phyloP scores from a whole-genome alignment of 2,797 vertebrate species.

The Micrastur ruficollis region DNA sequence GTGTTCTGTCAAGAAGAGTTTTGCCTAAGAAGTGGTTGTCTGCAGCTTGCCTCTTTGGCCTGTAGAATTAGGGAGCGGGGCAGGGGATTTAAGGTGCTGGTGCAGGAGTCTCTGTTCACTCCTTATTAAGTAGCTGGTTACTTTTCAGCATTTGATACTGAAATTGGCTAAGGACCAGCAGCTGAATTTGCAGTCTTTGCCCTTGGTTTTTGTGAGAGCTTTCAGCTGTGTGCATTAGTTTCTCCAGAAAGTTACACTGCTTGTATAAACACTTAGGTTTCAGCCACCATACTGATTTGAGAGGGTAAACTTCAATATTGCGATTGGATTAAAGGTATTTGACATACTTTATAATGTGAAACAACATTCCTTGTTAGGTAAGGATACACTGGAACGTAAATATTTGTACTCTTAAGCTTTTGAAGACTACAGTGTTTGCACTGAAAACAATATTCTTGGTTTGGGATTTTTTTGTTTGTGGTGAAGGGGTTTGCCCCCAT shows the following conservation, averaged over 20 bases:
- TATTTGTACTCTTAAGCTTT: constrained; percentile 51
- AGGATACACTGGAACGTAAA: constrained; percentile 57
- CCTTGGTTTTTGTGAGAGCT: background rate
- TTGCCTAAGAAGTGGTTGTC: background rate
- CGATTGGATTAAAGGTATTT: constrained; percentile 34
- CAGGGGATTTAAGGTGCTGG: background rate
- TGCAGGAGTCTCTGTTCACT: background rate
- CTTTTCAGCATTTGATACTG: background rate
- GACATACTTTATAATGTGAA: constrained; percentile 46
- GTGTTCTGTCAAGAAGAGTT: background rate
- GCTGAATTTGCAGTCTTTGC: background rate
- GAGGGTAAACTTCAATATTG: background rate
- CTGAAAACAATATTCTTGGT: constrained; percentile 32
- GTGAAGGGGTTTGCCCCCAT: background rate
- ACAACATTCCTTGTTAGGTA: constrained; percentile 38
- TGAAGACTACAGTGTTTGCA: constrained; percentile 53
- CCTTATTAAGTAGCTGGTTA: background rate
- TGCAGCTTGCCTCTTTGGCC: background rate
- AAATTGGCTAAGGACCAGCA: background rate
- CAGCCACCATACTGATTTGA: background rate
- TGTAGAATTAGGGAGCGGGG: background rate
- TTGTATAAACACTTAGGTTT: constrained; percentile 43
- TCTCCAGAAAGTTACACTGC: constrained; percentile 22
- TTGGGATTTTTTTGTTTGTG: background rate
- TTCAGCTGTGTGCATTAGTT: background rate